These are phyloP conservation scores for Drosophila melanogaster DNA, from an alignment of 1,140 invertebrate species.

Conservation along the genomic window Release_6_plus_ISO1_MT NT_033777.3:29649501-29650000, in stretches of 20 bases:
- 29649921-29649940: too few relatives aligned
- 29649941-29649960: not conserved
- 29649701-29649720: conserved; percentile 67
- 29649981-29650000: conserved; percentile 46
- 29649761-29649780: conserved; percentile 4
- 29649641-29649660: conserved; percentile 79
- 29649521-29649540: conserved; percentile 26
- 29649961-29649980: conserved; percentile 55
- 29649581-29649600: conserved; percentile 7
- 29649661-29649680: conserved; percentile 67
- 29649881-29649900: too few relatives aligned
- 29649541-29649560: conserved; percentile 14
- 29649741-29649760: conserved; percentile 42
- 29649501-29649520: conserved; percentile 41
- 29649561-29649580: not conserved
- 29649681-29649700: conserved; percentile 50
- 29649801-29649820: too few relatives aligned
- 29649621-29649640: conserved; percentile 67
- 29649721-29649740: conserved; percentile 50
- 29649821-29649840: too few relatives aligned
- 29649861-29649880: too few relatives aligned
- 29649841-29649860: too few relatives aligned
- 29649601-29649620: conserved; percentile 51
- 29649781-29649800: conserved; percentile 8
- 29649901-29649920: too few relatives aligned